A percentile compares a stretch with the other conserved stretches of the same genome.
Evolutionary conservation across 2,113 vertebrate genomes (phyloP).

Genomic region (Australoheros scitulus): DNA sequence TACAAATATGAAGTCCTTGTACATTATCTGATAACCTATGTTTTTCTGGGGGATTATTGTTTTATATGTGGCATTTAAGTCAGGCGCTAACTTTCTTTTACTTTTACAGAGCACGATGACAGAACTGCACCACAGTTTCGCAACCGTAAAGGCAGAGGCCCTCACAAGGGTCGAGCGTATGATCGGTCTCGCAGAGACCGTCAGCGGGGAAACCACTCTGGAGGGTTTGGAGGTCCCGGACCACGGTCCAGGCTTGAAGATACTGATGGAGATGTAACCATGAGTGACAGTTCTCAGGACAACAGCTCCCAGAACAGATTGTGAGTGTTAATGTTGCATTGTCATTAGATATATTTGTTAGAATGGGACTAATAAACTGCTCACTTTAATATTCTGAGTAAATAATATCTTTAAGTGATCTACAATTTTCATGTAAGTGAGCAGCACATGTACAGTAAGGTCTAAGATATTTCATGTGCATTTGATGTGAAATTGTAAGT

Average conservation of each 20-base stretch:
- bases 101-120: conserved; percentile 84
- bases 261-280: conserved; percentile 81
- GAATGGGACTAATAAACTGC: neutral
- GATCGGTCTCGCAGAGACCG: conserved; percentile 78
- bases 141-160: conserved; percentile 79
- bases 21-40: neutral
- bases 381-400: neutral
- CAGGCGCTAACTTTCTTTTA: neutral
- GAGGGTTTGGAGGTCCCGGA: conserved; percentile 60
- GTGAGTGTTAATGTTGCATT: conserved; percentile 73
- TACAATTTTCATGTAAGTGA: neutral
- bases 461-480: neutral
- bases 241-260: conserved; percentile 77
- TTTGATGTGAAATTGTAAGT: neutral
- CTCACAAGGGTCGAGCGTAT: conserved; percentile 79
- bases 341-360: neutral
- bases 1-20: neutral
- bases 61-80: neutral
- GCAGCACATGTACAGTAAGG: neutral
- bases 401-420: neutral
- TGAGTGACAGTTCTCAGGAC: conserved; percentile 83
- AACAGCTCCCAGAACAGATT: conserved; percentile 77
- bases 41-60: neutral
- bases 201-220: conserved; percentile 58
- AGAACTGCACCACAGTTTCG: conserved; percentile 79